Conservation (phyloP, 2,113 vertebrate species). For the Zosterops hypoxanthus region DNA sequence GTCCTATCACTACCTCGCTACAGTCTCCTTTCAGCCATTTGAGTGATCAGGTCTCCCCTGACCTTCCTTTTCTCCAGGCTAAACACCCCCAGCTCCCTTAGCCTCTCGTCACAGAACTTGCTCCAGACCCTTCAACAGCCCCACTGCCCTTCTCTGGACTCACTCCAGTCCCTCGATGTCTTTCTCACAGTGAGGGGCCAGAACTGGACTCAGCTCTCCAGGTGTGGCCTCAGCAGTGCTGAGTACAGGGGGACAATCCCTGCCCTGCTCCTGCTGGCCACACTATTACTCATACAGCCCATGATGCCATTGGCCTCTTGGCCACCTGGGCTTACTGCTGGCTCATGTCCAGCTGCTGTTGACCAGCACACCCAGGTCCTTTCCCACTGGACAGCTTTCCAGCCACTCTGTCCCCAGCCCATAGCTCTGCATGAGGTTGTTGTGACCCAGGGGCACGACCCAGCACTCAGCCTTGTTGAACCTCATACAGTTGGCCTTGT, state of each 20-base stretch:
- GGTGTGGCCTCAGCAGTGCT: neutral
- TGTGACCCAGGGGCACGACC: neutral
- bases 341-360: neutral
- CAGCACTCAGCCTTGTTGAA: neutral
- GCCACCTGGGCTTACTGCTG: neutral
- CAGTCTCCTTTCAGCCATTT: neutral
- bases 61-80: neutral
- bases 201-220: neutral
- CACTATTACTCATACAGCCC: neutral
- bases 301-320: neutral
- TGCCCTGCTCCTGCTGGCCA: neutral
- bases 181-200: neutral
- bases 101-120: neutral
- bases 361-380: neutral
- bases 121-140: neutral
- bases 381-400: neutral
- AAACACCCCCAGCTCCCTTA: neutral
- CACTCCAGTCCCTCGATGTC: neutral
- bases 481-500: fast-evolving
- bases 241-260: neutral
- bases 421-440: neutral
- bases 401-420: neutral
- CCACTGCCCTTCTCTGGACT: neutral
- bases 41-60: neutral
- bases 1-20: fast-evolving